phyloP scores from a whole-genome alignment of 53 echinoderm and acorn worm genomes.

The Actinopyga echinites region DNA sequence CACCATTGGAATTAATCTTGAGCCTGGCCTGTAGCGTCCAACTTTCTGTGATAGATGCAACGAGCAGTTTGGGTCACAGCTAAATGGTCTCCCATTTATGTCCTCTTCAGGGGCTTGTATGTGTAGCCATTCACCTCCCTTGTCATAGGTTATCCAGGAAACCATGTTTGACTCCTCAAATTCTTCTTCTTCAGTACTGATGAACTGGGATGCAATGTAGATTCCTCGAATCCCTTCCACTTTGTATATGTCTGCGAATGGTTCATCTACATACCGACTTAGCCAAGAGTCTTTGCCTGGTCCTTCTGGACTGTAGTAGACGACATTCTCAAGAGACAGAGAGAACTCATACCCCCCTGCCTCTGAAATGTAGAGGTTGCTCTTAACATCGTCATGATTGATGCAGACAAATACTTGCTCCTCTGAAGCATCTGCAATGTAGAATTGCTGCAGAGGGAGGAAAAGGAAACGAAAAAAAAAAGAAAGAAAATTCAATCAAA shows the following conservation, averaged over 20 bases:
- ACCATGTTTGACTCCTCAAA: constrained; percentile 72
- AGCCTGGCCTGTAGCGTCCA: constrained; percentile 70
- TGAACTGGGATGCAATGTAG: constrained; percentile 69
- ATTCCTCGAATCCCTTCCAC: constrained; percentile 92
- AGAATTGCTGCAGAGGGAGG: constrained; percentile 71
- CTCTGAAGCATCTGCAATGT: constrained; percentile 93
- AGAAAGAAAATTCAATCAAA: too few species aligned
- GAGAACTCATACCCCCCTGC: constrained; percentile 64
- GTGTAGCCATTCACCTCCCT: constrained; percentile 85
- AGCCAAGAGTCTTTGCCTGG: constrained; percentile 84
- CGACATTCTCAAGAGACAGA: constrained; percentile 76
- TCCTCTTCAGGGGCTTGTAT: constrained; percentile 39
- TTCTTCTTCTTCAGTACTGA: neutral
- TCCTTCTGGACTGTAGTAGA: constrained; percentile 77
- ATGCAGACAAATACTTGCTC: constrained; percentile 95
- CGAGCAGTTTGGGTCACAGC: constrained; percentile 62
- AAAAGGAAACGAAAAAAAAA: neutral
- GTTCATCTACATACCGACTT: constrained; percentile 75
- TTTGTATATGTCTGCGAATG: constrained; percentile 84
- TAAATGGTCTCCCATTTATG: constrained; percentile 11
- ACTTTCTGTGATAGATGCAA: constrained; percentile 84
- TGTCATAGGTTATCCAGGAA: constrained; percentile 75
- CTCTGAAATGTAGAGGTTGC: constrained; percentile 93
- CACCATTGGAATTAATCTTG: constrained; percentile 72
- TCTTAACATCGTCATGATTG: constrained; percentile 61